These are phyloP conservation scores for Triplophysa yarkandensis DNA, from an alignment of 2,797 vertebrate genomes.

Conservation along the genomic window DNA sequence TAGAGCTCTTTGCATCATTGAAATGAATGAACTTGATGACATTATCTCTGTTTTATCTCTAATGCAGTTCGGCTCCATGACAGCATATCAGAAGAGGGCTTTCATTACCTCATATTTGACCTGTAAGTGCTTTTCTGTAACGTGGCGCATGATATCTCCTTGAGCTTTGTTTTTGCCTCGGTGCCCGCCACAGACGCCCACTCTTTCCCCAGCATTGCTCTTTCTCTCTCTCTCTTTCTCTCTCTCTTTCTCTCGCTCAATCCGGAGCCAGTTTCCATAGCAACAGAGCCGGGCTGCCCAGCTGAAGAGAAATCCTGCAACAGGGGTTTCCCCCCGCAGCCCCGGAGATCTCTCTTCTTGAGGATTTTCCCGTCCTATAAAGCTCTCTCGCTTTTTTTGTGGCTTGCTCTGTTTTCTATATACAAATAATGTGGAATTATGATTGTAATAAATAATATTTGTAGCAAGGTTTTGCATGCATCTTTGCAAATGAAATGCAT, in stretches of 20 bases:
- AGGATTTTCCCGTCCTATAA: conserved; percentile 55
- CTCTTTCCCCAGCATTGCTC: conserved; percentile 20
- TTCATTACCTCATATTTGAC: conserved; percentile 96
- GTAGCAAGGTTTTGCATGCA: background rate
- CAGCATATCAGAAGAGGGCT: conserved; percentile 95
- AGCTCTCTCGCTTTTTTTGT: background rate
- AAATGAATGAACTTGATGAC: background rate
- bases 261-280: conserved; percentile 79
- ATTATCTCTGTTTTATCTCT: conserved; percentile 40
- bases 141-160: conserved; percentile 23
- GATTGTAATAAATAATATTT: background rate
- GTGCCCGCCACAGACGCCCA: background rate
- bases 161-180: conserved; percentile 30
- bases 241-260: conserved; percentile 58
- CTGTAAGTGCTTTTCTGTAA: conserved; percentile 76
- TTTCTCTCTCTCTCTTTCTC: conserved; percentile 56
- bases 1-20: background rate
- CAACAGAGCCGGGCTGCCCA: conserved; percentile 68
- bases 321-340: conserved; percentile 75
- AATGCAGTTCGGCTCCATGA: conserved; percentile 90
- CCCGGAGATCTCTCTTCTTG: conserved; percentile 55
- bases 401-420: conserved; percentile 15
- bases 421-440: background rate
- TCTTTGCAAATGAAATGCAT: background rate
- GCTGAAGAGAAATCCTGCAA: conserved; percentile 74